Evolutionary conservation across 2,113 vertebrate genomes (phyloP), one percentile per base, ranked within the genome.

Genomic region (Calyptomena viridis): DNA sequence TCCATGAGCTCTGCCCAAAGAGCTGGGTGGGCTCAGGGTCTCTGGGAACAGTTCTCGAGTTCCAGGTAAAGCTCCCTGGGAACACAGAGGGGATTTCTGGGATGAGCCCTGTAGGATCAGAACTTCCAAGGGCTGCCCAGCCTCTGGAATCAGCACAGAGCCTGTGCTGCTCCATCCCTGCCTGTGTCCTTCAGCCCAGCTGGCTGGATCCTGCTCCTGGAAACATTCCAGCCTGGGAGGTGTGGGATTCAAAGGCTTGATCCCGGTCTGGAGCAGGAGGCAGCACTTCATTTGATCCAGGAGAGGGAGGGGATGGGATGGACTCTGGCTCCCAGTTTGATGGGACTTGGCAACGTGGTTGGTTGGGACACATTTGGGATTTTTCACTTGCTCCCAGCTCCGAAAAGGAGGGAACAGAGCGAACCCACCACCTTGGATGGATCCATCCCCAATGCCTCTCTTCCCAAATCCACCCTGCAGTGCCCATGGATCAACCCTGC

Each of bases 71-170:
- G 49, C 33, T 59, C 50, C 14, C 59, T 1, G 5, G 87, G 81
- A 47, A 2, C 55, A 37, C 4, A 2, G n/a, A 0, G 4, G 46
- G 12, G 21, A 37, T 42, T 63, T 50, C 56, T 78, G 85, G 69
- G 56, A 21, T 1, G 18, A 83, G 75, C 28, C 0, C 0, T 1
- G 35, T 0, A 6, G 78, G 81, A 3, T 12, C 21, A 16, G 12
- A 42, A 71, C 93, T 60, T 81, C 59, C 60, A 16, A 56, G 9
- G 64, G 2, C 46, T 90, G 60, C 79, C 33, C 66, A 42, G 74
- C 46, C 8, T 0, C 80, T 20, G 82, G 73, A 40, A 39, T 33
- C 10, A 25, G 52, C 14, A 0, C 58, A 33, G 59, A 0, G 1
- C 3, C 46, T 2, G 1, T 14, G 31, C 62, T 39, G 37, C 44